These are phyloP conservation scores for Amiota minor DNA, from an alignment of 2,888 invertebrate genomes.

Conservation along the genomic window DNA sequence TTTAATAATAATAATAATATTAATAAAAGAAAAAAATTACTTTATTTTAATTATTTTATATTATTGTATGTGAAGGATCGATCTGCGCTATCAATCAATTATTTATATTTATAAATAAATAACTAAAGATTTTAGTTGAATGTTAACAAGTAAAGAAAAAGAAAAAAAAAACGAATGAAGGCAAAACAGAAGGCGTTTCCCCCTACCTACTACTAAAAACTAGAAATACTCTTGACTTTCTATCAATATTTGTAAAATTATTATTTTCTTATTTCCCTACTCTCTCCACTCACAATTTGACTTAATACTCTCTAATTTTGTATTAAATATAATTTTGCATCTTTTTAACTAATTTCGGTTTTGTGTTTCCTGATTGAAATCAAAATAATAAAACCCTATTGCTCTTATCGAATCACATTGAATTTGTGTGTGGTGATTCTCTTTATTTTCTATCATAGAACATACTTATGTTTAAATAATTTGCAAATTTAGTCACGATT, in stretches of 20 bases:
- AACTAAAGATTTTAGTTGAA: too few relatives aligned
- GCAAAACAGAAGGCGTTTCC: too few relatives aligned
- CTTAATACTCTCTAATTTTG: neutral
- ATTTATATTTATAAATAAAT: neutral
- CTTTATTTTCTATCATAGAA: neutral
- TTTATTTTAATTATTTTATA: too few relatives aligned
- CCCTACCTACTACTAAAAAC: too few relatives aligned
- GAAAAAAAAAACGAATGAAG: too few relatives aligned
- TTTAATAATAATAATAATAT: neutral
- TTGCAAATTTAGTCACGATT: constrained; percentile 28
- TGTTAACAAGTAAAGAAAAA: too few relatives aligned
- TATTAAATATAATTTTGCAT: neutral
- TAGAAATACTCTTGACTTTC: too few relatives aligned
- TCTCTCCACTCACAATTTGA: neutral
- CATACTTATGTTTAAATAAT: neutral
- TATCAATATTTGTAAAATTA: neutral
- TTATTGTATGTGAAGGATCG: too few relatives aligned
- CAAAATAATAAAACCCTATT: too few relatives aligned
- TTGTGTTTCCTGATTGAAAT: too few relatives aligned
- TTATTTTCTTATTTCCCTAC: neutral
- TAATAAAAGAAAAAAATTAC: neutral
- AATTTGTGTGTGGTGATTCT: neutral
- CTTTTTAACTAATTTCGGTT: neutral
- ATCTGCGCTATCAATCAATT: neutral
- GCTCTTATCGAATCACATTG: too few relatives aligned